A percentile compares a stretch with the other conserved stretches of the same genome.
These are phyloP conservation scores for Trissolcus brochymenae DNA, from an alignment of 2,888 invertebrate genomes.

Conservation along the genomic window DNA sequence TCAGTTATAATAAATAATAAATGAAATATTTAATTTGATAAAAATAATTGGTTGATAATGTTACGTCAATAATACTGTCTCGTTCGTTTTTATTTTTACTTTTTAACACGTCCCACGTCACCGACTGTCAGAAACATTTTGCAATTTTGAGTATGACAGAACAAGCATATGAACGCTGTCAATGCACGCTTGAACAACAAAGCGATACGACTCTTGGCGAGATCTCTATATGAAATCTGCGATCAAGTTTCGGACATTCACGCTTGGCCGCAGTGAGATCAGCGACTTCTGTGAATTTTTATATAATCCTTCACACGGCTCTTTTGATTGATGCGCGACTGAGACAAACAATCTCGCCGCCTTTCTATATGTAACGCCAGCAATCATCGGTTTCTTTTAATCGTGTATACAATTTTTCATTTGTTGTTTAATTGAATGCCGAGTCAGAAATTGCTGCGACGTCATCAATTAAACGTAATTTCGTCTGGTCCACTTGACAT, in stretches of 20 bases:
- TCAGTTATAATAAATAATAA: no score
- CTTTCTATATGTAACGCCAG: background rate
- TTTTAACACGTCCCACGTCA: no score
- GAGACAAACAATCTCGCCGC: no score
- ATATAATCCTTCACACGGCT: background rate
- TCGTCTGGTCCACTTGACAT: slow-evolving; percentile 24
- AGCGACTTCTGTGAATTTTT: slow-evolving; percentile 32
- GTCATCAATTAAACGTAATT: slow-evolving; percentile 30
- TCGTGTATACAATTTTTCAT: background rate
- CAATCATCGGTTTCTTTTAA: background rate
- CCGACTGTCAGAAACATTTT: slow-evolving; percentile 10
- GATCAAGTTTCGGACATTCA: slow-evolving; percentile 61
- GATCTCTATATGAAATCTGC: slow-evolving; percentile 39
- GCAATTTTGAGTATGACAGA: slow-evolving; percentile 30
- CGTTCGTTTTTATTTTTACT: no score
- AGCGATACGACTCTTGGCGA: slow-evolving; percentile 22
- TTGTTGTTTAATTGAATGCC: slow-evolving; percentile 9
- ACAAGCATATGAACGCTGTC: slow-evolving; percentile 46
- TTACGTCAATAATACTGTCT: no score
- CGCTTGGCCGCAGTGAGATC: slow-evolving; percentile 52
- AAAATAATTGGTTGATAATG: no score
- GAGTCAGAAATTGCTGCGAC: slow-evolving; percentile 12
- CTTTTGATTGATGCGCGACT: no score
- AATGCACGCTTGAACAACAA: slow-evolving; percentile 47
- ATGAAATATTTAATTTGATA: no score